Base-by-base conservation (phyloP, 2,113 vertebrate genomes). In the Tetrax tetrax region DNA sequence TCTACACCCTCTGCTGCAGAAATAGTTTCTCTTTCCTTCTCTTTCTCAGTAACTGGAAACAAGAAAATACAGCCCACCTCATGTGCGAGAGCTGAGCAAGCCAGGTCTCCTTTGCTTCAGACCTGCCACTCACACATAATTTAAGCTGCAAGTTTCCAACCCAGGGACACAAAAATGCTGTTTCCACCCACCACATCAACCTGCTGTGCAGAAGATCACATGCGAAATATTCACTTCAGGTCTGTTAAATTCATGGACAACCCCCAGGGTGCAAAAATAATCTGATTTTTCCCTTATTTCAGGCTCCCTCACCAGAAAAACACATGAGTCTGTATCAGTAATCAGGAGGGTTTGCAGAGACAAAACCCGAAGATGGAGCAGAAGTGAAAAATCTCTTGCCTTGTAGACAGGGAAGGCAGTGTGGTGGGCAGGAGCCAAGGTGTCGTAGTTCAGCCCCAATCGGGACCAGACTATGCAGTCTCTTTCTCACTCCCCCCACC, bases 101-200 rank as follows among this genome's bases (percentile, higher is more conserved):
- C 18, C 68, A 89, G 35, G 43, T 68, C 65, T 83, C 81, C 75
- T 92, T 92, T 81, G 79, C 94, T 87, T 96, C 80, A 90, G 60
- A 71, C 47, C 51, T 96, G 93, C 47, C 80, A 89, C 71, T 93
- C 48, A 68, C 71, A 75, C 17, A n/a, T 31, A 78, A 83, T 54
- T 88, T 71, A 81, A 89, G 56, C 71, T 82, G 56, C 72, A 78
- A n/a, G 29, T 93, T 94, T 83, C 64, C 88, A 93, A 94, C 43
- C 8, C 43, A 57, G 61, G 21, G 64, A 71, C 35, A 66, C 25
- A 81, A 80, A 93, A 90, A 17, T 23, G 12, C 24, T 69, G 7
- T 83, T 95, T 92, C 96, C 72, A 71, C 76, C 72, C 57, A 92
- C 79, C 8, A 68, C 21, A 70, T 71, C 60, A 74, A 75, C 47